Evolutionary conservation across 2,888 invertebrate genomes (phyloP), one percentile per base, ranked within the genome.

Genomic region (Pomacea canaliculata): DNA sequence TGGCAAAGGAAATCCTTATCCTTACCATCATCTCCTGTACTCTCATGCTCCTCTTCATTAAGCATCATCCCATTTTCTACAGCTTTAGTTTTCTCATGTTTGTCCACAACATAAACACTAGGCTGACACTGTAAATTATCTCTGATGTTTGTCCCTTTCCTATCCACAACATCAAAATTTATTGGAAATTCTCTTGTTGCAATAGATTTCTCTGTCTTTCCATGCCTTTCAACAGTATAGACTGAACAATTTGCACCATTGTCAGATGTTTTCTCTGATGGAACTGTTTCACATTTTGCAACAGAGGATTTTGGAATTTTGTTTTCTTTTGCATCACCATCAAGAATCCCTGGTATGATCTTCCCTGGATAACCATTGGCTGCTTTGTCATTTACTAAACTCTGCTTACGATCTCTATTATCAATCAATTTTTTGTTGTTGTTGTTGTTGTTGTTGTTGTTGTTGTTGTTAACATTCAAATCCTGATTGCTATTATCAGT

Each of bases 151-250:
- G n/a, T 46, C 18, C 27, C 49, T 56, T 56, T 63, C 37, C 48
- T 23, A 12, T 49, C 62, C 51, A 51, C 37, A 18, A 51, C 72
- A 27, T 48, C 72, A 66, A 63, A 60, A 63, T 59, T 49, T 37
- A 71, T 63, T 56, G 68, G 65, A 62, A 72, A 68, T 18, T 72
- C 73, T 46, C 71, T 70, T 59, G 70, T 69, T 19, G 74, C n/a
- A 19, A 27, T 62, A 48, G 46, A 49, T 48, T 70, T 74, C n/a
- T 69, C 23, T 18, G 63, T 8, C 12, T 23, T 48, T 23, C 48
- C 69, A 69, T 74, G 74, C 10, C 69, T 59, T 27, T 74, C 62
- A 46, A 74, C 69, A 13, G 69, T 74, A 27, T 69, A 74, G 19
- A 48, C 63, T 62, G 68, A 13, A 59, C 46, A 27, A 51, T 68